These are phyloP conservation scores for Gallinago solitaria DNA, from an alignment of 2,797 vertebrate species.

Conservation along the genomic window DNA sequence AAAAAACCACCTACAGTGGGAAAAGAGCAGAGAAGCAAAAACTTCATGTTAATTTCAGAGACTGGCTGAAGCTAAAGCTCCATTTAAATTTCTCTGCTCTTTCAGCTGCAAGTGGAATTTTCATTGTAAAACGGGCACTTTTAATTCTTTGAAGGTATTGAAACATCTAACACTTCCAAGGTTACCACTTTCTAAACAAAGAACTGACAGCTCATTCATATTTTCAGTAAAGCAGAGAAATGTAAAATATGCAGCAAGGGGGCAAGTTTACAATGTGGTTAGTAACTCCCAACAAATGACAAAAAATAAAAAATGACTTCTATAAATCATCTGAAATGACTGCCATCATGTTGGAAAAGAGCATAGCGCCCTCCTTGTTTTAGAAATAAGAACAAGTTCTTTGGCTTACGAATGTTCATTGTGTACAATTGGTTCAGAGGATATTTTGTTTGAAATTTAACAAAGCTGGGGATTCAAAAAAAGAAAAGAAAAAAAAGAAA, in stretches of 20 bases:
- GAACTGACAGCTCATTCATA: conserved; percentile 79
- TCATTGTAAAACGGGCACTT: conserved; percentile 83
- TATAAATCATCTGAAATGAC: conserved; percentile 85
- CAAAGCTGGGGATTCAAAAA: conserved; percentile 51
- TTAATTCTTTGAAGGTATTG: conserved; percentile 78
- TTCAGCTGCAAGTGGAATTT: conserved; percentile 90
- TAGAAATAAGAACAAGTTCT: conserved; percentile 43
- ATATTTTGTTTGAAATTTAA: conserved; percentile 69
- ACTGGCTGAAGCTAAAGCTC: conserved; percentile 79
- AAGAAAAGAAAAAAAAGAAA: conserved; percentile 64
- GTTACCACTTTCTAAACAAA: conserved; percentile 80
- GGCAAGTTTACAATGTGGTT: conserved; percentile 87
- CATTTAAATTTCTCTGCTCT: conserved; percentile 89
- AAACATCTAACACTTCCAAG: conserved; percentile 81
- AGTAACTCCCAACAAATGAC: conserved; percentile 88
- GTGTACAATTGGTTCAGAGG: conserved; percentile 69
- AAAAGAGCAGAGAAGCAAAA: conserved; percentile 87
- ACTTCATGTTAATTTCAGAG: conserved; percentile 81
- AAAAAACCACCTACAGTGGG: conserved; percentile 97
- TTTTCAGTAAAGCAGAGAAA: conserved; percentile 86
- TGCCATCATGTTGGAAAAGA: conserved; percentile 87
- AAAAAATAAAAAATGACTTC: conserved; percentile 83
- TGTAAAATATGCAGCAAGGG: conserved; percentile 87
- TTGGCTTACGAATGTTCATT: conserved; percentile 51
- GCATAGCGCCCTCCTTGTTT: conserved; percentile 75